Base-by-base conservation (phyloP, 2,113 vertebrate species). In the Boulengeromyrus knoepffleri region DNA sequence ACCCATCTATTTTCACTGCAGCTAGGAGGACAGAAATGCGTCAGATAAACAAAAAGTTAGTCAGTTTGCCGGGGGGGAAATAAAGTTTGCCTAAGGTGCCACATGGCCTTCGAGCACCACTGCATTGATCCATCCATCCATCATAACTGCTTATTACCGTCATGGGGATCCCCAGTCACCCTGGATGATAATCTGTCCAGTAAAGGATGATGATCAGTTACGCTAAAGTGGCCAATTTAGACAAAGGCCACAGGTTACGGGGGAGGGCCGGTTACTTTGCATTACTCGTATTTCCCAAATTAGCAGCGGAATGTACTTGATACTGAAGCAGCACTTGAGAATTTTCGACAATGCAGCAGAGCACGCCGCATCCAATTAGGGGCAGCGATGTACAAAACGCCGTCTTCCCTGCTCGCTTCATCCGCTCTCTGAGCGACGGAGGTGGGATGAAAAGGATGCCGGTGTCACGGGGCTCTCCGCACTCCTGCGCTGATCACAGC, bases 401-500 rank as follows among this genome's bases (percentile, higher is more conserved):
- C 31, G 50, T 50, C n/a, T 87, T 42, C 31, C 49, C 83, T 12
- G 45, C 74, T 7, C 0, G 13, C 74, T 42, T 39, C 31, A 80
- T 13, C 36, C 19, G 39, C 39, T 85, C 39, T 46, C 45, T 85
- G 83, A 45, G 21, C 83, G 21, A 36, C 31, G 50, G 85, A 87
- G 10, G 49, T 1, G 27, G 47, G 49, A 87, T 53, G 50, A 87
- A 87, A n/a, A 53, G 50, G 50, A n/a, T 4, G 24, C 10, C 1
- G 42, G 49, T 52, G 15, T 87, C 85, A 52, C 46, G 85, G 47
- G 31, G 49, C 27, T 17, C 49, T 13, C 50, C 7, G n/a, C 31
- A 31, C 50, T 52, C 36, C 85, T 5, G 5, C 36, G 84, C 85
- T 53, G 85, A 87, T 87, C 85, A 87, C 85, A 87, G 85, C 45